Base-by-base conservation (phyloP, 2,888 invertebrate genomes). In the Doris montereyensis region DNA sequence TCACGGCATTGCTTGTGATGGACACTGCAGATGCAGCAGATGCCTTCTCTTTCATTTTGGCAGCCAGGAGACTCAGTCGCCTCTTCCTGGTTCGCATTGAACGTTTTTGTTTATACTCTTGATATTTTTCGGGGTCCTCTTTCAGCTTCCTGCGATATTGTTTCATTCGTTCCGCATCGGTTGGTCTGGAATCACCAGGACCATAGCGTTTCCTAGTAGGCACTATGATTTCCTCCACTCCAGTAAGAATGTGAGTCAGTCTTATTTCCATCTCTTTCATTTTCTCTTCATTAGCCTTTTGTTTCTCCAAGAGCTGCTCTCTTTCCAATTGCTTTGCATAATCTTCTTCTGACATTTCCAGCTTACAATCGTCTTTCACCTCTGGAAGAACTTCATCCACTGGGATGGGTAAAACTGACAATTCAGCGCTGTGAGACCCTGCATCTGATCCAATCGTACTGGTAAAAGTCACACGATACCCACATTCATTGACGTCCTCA, bases 101-200 rank as follows among this genome's bases (percentile, higher is more conserved):
- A 52, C 79, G 65, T 57, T 79, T 79, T 52, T 76, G 79, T 28
- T 75, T 79, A 32, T 76, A 79, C 24, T 75, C 62, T 24, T 79
- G 79, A 21, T 79, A 79, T 52, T 79, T 79, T 24, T 79, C 76
- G 35, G 76, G 79, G 41, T 79, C 79, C 34, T 79, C 70, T 32
- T 79, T 79, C 17, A 79, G 28, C 57, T 70, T 76, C 34, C 76
- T 79, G 24, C 79, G 35, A 35, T 76, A 79, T 26, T 76, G 71
- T 62, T 79, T 79, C 79, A 79, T 79, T 34, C 79, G 57, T 28
- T 79, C 79, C 41, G 79, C 79, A 76, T 76, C 79, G 21, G 79
- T 68, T 21, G 76, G 76, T 3, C 71, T 67, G 32, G 72, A 30
- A 35, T 76, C 76, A 35, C 76, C 76, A 3, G 70, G 70, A 8